Percentiles rank a stretch among this genome's conserved stretches.
Conservation (phyloP, 2,113 vertebrate species). For the Psettodes erumei region DNA sequence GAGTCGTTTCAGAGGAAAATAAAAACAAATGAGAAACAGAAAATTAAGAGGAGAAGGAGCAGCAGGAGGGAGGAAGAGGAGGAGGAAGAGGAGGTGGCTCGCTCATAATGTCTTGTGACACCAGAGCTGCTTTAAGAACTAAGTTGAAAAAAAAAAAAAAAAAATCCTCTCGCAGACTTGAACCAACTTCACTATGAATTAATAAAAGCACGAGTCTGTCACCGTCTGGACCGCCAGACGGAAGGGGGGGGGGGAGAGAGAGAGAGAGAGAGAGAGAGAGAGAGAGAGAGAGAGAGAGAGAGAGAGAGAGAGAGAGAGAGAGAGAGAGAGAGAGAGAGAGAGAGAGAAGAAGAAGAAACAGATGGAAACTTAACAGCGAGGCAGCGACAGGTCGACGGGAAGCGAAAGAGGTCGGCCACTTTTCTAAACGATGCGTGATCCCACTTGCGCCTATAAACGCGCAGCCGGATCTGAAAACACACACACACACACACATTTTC, state of each 20-base stretch:
- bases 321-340: not conserved
- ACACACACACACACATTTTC: too few species aligned
- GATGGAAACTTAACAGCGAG: too few species aligned
- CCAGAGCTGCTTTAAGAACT: constrained; percentile 53
- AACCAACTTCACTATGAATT: constrained; percentile 70
- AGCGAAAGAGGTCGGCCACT: too few species aligned
- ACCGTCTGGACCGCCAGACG: constrained; percentile 59
- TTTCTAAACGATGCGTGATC: too few species aligned
- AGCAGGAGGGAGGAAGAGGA: constrained; percentile 4
- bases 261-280: not conserved
- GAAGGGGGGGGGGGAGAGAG: not conserved
- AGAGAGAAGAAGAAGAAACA: too few species aligned
- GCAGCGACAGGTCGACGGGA: too few species aligned
- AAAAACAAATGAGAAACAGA: not conserved
- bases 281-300: constrained; percentile 5
- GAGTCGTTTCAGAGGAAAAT: too few species aligned
- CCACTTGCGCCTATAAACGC: too few species aligned
- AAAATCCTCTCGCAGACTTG: constrained; percentile 54
- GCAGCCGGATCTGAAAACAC: too few species aligned
- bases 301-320: not conserved
- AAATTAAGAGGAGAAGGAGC: not conserved
- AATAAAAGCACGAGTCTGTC: constrained; percentile 64
- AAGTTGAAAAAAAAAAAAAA: constrained; percentile 66
- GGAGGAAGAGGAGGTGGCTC: constrained; percentile 22
- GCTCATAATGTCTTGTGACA: constrained; percentile 62